A percentile compares a stretch with the other conserved stretches of the same genome.
Evolutionary conservation across 92 coral and sea anemone species (phyloP).

Genomic region (Phenganax subtilis): DNA sequence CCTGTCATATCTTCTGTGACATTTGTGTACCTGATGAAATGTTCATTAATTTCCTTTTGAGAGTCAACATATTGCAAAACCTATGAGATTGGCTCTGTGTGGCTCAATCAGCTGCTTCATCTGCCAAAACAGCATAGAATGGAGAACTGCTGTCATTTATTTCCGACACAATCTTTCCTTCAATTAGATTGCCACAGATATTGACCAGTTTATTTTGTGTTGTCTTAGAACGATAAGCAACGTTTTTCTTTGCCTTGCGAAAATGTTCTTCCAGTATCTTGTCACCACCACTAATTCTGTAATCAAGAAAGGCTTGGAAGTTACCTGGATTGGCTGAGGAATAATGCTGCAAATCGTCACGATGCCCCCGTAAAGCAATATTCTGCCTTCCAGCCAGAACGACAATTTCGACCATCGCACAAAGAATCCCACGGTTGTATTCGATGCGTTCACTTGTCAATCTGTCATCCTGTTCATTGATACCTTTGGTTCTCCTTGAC

Average conservation of each 20-base stretch:
- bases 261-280: conserved; percentile 5
- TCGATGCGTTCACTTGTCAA: conserved; percentile 2
- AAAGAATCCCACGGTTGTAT: conserved; percentile 51
- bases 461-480: conserved; percentile 2
- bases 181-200: conserved; percentile 2
- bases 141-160: conserved; percentile 1
- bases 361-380: conserved; percentile 59
- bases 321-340: conserved; percentile 33
- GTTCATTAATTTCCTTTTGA: background rate
- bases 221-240: background rate
- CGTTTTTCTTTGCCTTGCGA: background rate
- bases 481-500: conserved; percentile 10
- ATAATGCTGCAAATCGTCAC: conserved; percentile 57
- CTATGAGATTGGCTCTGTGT: background rate
- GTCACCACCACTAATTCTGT: conserved; percentile 20
- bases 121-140: conserved; percentile 18
- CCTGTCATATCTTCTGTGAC: background rate
- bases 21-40: background rate
- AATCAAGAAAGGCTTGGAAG: too few relatives aligned
- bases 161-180: conserved; percentile 11
- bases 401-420: conserved; percentile 56
- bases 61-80: conserved; percentile 11
- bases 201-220: conserved; percentile 13
- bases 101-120: conserved; percentile 20
- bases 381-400: conserved; percentile 60